Percentiles rank a stretch among this genome's conserved stretches.
Conservation (phyloP, 2,113 vertebrate genomes). For the Eretmochelys imbricata region DNA sequence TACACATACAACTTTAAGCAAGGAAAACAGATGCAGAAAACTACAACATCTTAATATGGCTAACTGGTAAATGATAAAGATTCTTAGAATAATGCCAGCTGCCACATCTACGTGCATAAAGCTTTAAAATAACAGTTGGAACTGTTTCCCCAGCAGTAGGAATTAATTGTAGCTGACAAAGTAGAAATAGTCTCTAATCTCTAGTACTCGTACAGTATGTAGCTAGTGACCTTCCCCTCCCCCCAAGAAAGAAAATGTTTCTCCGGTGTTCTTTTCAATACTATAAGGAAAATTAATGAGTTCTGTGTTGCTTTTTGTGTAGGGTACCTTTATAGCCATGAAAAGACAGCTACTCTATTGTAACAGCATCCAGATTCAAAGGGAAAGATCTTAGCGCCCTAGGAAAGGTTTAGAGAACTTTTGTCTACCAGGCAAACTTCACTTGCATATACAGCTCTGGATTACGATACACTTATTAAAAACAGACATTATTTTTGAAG, state of each 20-base stretch:
- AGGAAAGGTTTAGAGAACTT: not conserved
- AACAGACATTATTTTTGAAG: not conserved
- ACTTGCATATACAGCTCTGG: not conserved
- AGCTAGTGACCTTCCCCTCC: not conserved
- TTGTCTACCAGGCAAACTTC: not conserved
- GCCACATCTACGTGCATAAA: not conserved
- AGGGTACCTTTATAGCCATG: not conserved
- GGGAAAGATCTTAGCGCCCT: not conserved
- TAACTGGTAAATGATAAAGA: not conserved
- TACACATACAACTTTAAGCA: not conserved
- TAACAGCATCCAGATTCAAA: not conserved
- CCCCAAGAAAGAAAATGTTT: not conserved
- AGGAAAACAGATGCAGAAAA: not conserved
- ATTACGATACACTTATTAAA: not conserved
- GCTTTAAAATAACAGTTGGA: not conserved
- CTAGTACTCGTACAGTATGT: not conserved
- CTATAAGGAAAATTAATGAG: not conserved
- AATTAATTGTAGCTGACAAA: constrained; percentile 54
- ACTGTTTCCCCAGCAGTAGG: not conserved
- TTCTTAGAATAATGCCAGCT: not conserved
- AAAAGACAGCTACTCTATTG: not conserved
- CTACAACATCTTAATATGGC: not conserved
- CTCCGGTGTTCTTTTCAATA: not conserved
- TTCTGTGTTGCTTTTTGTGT: constrained; percentile 15
- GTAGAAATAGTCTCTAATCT: not conserved